Conservation (phyloP, 35 echinoderm and acorn worm genomes). For the Holothuria glaberrima region DNA sequence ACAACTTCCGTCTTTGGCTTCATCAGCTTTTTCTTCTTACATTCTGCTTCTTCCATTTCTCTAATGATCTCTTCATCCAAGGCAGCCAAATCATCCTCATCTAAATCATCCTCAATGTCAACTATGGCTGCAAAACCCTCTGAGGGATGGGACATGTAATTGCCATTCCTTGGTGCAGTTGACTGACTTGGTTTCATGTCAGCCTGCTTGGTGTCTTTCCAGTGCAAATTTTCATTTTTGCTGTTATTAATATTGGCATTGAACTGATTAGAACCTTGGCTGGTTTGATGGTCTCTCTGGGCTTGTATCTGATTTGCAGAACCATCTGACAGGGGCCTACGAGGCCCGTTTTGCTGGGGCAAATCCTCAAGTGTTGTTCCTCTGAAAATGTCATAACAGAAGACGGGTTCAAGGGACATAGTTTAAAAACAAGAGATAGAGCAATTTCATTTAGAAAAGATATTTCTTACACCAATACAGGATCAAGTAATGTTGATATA, state of each 20-base stretch:
- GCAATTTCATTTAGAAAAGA: too few species aligned
- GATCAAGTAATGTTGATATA: too few species aligned
- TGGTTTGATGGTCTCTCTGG: too few species aligned
- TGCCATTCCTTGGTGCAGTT: background rate
- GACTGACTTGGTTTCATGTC: background rate
- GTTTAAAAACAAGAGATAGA: background rate
- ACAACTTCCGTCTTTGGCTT: too few species aligned
- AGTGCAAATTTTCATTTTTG: too few species aligned
- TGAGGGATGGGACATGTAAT: background rate
- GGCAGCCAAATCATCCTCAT: background rate
- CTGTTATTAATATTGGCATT: too few species aligned
- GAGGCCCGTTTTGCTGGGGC: background rate
- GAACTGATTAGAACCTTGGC: too few species aligned
- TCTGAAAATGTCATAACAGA: slow-evolving; percentile 19
- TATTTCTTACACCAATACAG: too few species aligned
- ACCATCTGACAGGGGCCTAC: background rate
- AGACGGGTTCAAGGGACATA: background rate
- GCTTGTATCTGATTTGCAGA: background rate
- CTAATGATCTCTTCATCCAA: slow-evolving; percentile 44
- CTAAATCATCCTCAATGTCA: slow-evolving; percentile 14
- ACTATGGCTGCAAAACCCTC: background rate
- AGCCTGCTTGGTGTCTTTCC: too few species aligned
- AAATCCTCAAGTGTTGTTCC: slow-evolving; percentile 7
- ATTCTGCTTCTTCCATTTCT: slow-evolving; percentile 46
- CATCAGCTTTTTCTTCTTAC: background rate